phyloP scores from a whole-genome alignment of 2,888 invertebrate species.

The Tachina lurida region DNA sequence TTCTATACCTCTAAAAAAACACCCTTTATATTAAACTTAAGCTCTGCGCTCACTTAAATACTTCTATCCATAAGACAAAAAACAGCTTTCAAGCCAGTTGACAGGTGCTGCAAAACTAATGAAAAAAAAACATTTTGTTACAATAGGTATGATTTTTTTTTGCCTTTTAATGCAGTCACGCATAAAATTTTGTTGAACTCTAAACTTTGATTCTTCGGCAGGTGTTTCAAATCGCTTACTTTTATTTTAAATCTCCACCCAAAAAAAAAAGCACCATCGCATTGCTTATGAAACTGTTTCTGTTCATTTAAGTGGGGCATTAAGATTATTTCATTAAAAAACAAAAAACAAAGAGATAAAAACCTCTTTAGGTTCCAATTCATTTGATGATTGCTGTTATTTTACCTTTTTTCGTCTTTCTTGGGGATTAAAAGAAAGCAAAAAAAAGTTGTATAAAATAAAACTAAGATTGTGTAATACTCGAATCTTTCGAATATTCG shows the following conservation, averaged over 20 bases:
- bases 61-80: background rate
- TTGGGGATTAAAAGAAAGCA: background rate
- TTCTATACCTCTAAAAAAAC: too few relatives aligned
- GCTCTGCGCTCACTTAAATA: background rate
- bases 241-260: background rate
- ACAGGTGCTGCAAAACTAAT: background rate
- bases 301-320: conserved; percentile 9
- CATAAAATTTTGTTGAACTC: conserved; percentile 1
- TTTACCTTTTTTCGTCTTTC: conserved; percentile 2
- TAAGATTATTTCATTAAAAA: conserved; percentile 18
- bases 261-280: background rate
- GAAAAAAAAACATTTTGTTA: background rate
- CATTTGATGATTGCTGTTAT: conserved; percentile 18
- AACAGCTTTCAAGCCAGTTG: background rate
- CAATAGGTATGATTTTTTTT: background rate
- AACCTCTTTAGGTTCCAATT: conserved; percentile 24
- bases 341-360: conserved; percentile 3
- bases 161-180: conserved; percentile 5
- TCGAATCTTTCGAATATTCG: conserved; percentile 25
- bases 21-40: too few relatives aligned
- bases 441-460: background rate
- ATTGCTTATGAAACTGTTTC: conserved; percentile 16
- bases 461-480: conserved; percentile 57
- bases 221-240: conserved; percentile 1
- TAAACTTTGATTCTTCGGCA: conserved; percentile 1